A percentile compares a stretch with the other conserved stretches of the same genome.
Conservation (phyloP, 2,888 invertebrate genomes). For the Eupithecia exiguata region DNA sequence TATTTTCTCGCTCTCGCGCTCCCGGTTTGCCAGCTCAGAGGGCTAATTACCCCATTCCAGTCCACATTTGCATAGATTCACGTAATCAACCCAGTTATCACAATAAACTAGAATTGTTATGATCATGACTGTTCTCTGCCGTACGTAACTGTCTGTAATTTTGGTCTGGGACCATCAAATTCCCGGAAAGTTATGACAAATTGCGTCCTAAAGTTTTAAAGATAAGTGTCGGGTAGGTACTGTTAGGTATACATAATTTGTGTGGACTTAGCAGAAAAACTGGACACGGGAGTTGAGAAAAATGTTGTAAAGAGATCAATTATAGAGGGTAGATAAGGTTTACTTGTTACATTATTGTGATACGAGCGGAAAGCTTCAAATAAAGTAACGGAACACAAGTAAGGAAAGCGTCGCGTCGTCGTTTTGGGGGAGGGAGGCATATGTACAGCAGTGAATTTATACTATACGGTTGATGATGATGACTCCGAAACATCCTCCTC, state of each 20-base stretch:
- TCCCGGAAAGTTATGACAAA: slow-evolving; percentile 11
- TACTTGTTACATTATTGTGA: too few relatives aligned
- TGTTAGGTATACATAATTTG: neutral
- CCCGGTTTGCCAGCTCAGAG: slow-evolving; percentile 1
- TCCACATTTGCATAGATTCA: slow-evolving; percentile 22
- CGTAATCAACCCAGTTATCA: slow-evolving; percentile 4
- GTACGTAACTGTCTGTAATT: slow-evolving; percentile 12
- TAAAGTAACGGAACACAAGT: too few relatives aligned
- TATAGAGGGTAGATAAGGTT: too few relatives aligned
- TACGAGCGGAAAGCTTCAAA: too few relatives aligned
- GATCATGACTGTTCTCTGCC: slow-evolving; percentile 1
- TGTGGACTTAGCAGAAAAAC: neutral
- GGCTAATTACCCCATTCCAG: slow-evolving; percentile 16
- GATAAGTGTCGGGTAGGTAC: neutral
- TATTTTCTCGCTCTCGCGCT: slow-evolving; percentile 1
- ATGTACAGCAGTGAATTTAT: too few relatives aligned
- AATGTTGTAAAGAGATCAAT: neutral
- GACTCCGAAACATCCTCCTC: neutral
- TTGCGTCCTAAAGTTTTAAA: neutral
- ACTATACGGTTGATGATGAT: neutral
- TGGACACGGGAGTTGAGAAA: neutral
- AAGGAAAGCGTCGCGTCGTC: neutral
- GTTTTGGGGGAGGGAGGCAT: neutral
- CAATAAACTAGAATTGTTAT: slow-evolving; percentile 9
- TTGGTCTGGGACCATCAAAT: slow-evolving; percentile 9